phyloP scores from a whole-genome alignment of 2,888 invertebrate genomes.

The Cryptus armator region DNA sequence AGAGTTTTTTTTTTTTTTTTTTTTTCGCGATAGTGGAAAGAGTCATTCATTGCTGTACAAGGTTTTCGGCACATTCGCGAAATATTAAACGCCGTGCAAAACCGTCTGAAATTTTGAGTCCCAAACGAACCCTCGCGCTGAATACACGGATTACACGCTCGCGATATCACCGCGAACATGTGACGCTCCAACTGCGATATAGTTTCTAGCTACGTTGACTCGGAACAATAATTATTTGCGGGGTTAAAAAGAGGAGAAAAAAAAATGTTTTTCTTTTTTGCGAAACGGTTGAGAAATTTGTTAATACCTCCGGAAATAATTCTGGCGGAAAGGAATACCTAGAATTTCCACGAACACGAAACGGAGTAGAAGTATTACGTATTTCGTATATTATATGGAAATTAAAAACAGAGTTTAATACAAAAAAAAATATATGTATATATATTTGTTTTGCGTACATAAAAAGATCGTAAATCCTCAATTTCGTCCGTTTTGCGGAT shows the following conservation, averaged over 20 bases:
- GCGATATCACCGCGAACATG: constrained; percentile 37
- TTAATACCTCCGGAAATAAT: constrained; percentile 14
- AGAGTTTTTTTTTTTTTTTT: constrained; percentile 37
- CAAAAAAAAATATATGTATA: constrained; percentile 36
- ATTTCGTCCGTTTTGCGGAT: constrained; percentile 62
- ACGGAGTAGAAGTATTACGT: constrained; percentile 8
- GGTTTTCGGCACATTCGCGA: constrained; percentile 50
- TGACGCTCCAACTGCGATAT: constrained; percentile 45
- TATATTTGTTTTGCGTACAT: too few relatives aligned
- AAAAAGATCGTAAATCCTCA: constrained; percentile 44
- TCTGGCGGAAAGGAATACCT: constrained; percentile 1
- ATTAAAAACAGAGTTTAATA: constrained; percentile 42
- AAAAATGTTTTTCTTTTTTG: not conserved
- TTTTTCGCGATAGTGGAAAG: constrained; percentile 16
- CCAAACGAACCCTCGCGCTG: constrained; percentile 35
- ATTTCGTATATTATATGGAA: not conserved
- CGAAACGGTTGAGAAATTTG: constrained; percentile 1
- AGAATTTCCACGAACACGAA: constrained; percentile 34
- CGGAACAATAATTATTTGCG: constrained; percentile 72
- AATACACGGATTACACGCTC: constrained; percentile 27
- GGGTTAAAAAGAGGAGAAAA: constrained; percentile 19
- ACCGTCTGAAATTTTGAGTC: constrained; percentile 11
- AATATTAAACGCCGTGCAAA: constrained; percentile 44
- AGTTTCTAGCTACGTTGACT: constrained; percentile 73
- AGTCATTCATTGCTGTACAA: constrained; percentile 42